These are phyloP conservation scores for Bursaphelenchus okinawaensis DNA, from an alignment of 2,888 invertebrate species.

Conservation along the genomic window DNA sequence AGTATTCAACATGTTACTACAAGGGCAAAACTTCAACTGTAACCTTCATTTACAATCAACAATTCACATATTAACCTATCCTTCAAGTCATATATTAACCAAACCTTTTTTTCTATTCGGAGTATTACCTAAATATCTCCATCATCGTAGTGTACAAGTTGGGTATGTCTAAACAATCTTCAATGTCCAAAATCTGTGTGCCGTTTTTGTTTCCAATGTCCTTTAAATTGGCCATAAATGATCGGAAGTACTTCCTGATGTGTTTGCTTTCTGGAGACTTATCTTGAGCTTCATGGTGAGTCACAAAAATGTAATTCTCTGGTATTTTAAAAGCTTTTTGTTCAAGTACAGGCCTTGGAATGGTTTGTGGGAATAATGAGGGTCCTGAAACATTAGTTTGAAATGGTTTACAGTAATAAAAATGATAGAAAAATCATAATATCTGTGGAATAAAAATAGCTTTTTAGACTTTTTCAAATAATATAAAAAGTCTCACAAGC, in stretches of 20 bases:
- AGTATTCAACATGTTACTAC: too few species aligned
- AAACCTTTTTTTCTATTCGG: too few species aligned
- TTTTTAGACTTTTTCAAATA: neutral
- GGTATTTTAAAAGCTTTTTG: neutral
- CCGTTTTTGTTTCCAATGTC: neutral
- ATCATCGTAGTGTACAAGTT: neutral
- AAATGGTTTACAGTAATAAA: neutral
- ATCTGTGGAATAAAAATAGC: neutral
- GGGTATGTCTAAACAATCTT: neutral
- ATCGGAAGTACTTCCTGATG: neutral
- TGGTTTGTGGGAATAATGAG: neutral
- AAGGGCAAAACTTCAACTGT: too few species aligned
- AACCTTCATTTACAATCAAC: too few species aligned
- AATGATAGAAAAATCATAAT: neutral
- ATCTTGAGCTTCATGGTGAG: constrained; percentile 8
- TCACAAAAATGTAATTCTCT: neutral
- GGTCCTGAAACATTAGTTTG: neutral
- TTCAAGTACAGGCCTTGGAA: neutral
- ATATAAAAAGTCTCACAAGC: too few species aligned
- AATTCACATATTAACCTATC: neutral
- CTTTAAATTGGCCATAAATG: neutral
- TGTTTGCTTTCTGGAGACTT: neutral
- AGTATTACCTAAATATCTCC: neutral
- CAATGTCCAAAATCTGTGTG: neutral
- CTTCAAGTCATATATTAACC: neutral